Conservation (phyloP, 2,888 invertebrate species). For the Pimpla rufipes region DNA sequence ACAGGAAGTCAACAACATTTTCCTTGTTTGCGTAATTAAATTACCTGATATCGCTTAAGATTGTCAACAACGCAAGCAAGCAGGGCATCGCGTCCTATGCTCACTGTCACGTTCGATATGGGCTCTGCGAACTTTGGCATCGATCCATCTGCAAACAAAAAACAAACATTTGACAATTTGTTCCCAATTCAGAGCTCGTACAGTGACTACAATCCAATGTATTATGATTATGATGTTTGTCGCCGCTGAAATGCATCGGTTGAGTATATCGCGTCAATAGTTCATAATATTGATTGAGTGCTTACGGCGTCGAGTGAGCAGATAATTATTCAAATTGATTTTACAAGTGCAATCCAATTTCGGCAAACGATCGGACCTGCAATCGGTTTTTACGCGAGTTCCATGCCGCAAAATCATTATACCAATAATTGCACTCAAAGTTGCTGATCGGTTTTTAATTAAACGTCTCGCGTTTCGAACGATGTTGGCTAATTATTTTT, state of each 20-base stretch:
- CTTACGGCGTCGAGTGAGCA: neutral
- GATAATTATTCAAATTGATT: slow-evolving; percentile 11
- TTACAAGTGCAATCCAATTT: neutral
- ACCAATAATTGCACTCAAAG: neutral
- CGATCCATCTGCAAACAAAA: slow-evolving; percentile 87
- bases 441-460: too few species aligned
- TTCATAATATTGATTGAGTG: neutral
- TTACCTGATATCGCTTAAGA: slow-evolving; percentile 93
- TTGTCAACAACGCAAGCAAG: slow-evolving; percentile 96
- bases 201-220: slow-evolving; percentile 5
- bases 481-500: neutral
- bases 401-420: neutral
- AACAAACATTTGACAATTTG: slow-evolving; percentile 47
- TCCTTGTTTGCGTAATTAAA: too few species aligned
- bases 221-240: neutral
- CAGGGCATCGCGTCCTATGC: slow-evolving; percentile 94
- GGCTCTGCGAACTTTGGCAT: slow-evolving; percentile 95
- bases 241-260: slow-evolving; percentile 34
- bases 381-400: too few species aligned
- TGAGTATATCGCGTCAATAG: slow-evolving; percentile 29
- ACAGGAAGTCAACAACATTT: too few species aligned
- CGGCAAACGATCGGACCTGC: neutral
- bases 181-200: slow-evolving; percentile 21
- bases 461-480: neutral
- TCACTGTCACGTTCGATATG: slow-evolving; percentile 96